Evolutionary conservation across 2,888 invertebrate species (phyloP).

Genomic region (Acleris cristana): DNA sequence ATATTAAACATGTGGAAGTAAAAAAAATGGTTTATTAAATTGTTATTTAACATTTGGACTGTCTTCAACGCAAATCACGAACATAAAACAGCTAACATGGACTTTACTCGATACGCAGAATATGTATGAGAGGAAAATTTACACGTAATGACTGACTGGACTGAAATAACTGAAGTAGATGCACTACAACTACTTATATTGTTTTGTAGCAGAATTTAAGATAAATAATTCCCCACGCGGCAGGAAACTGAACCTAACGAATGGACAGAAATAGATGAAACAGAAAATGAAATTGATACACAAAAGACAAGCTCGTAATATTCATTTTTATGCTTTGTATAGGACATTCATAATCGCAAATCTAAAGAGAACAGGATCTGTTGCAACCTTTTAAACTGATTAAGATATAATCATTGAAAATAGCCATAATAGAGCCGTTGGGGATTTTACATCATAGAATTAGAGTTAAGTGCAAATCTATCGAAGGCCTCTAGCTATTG

Average conservation of each 20-base stretch:
- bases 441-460: constrained; percentile 34
- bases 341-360: not conserved
- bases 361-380: constrained; percentile 18
- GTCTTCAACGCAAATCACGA: too few relatives aligned
- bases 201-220: too few relatives aligned
- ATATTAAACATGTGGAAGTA: constrained; percentile 7
- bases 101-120: too few relatives aligned
- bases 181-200: too few relatives aligned
- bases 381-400: constrained; percentile 12
- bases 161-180: too few relatives aligned
- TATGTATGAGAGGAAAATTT: too few relatives aligned
- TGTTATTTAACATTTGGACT: too few relatives aligned
- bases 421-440: constrained; percentile 19
- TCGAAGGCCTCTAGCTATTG: constrained; percentile 28
- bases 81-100: too few relatives aligned
- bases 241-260: too few relatives aligned
- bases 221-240: too few relatives aligned
- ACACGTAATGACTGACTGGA: too few relatives aligned
- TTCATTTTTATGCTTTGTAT: not conserved
- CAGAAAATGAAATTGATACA: not conserved
- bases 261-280: too few relatives aligned
- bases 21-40: not conserved
- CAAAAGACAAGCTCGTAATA: not conserved
- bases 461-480: constrained; percentile 23
- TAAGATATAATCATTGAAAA: constrained; percentile 27